Evolutionary conservation across 2,113 vertebrate genomes (phyloP).

Genomic region (Micronycteris hirsuta): DNA sequence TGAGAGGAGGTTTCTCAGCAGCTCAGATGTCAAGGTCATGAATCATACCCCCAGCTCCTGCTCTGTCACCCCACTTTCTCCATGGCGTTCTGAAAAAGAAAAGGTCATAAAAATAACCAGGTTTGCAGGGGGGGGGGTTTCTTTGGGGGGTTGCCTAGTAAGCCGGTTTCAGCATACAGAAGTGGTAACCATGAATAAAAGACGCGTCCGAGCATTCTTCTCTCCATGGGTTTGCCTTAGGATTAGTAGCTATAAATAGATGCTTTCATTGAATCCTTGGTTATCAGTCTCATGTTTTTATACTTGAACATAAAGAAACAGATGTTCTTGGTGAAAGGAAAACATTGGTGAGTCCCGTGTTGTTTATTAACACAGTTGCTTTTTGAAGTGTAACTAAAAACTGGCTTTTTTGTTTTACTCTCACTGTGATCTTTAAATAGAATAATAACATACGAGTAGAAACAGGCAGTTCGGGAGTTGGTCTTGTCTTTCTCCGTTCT

Average conservation of each 20-base stretch:
- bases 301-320: not conserved
- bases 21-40: not conserved
- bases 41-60: not conserved
- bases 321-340: not conserved
- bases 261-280: not conserved
- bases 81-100: not conserved
- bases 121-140: not conserved
- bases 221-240: not conserved
- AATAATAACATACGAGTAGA: not conserved
- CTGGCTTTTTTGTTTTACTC: slow-evolving; percentile 1
- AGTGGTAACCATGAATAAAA: not conserved
- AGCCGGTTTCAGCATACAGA: not conserved
- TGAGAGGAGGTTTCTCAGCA: slow-evolving; percentile 43
- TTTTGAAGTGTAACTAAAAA: not conserved
- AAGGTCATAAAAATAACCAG: not conserved
- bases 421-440: not conserved
- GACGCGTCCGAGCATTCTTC: not conserved
- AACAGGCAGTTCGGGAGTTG: not conserved
- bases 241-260: not conserved
- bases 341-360: not conserved
- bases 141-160: not conserved
- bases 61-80: not conserved
- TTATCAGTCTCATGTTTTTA: not conserved
- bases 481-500: not conserved
- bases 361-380: slow-evolving; percentile 8